These are phyloP conservation scores for Selene dorsalis DNA, from an alignment of 2,797 vertebrate species.

Conservation along the genomic window DNA sequence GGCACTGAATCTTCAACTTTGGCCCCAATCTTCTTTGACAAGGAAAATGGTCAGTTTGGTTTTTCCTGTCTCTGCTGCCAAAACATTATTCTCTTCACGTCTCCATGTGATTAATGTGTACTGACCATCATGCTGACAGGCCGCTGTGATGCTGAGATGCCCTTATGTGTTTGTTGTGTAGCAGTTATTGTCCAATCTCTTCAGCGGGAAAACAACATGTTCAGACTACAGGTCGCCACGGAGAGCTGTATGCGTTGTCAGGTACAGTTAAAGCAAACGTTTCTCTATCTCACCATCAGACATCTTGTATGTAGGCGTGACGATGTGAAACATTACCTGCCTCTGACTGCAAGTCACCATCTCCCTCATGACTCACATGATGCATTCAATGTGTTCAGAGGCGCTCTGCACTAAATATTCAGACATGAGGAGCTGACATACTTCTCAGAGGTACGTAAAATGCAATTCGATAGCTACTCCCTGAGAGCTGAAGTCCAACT, in stretches of 20 bases:
- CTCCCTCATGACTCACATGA: slow-evolving; percentile 12
- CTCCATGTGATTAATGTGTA: slow-evolving; percentile 29
- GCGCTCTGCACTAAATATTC: slow-evolving; percentile 18
- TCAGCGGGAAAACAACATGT: slow-evolving; percentile 27
- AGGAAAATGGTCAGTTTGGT: slow-evolving; percentile 38
- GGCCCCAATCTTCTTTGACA: slow-evolving; percentile 21
- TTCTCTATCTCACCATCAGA: slow-evolving; percentile 8
- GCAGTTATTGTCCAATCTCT: slow-evolving; percentile 13
- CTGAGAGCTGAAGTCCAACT: slow-evolving; percentile 35
- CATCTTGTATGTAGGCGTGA: slow-evolving; percentile 19
- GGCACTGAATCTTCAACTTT: not conserved
- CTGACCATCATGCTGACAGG: slow-evolving; percentile 34
- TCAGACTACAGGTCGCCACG: not conserved
- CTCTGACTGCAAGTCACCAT: slow-evolving; percentile 20
- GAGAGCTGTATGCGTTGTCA: not conserved
- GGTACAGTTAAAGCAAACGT: not conserved
- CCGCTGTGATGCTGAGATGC: slow-evolving; percentile 20
- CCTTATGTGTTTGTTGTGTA: slow-evolving; percentile 26
- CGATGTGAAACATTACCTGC: slow-evolving; percentile 29
- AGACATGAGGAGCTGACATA: slow-evolving; percentile 51
- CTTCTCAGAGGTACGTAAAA: slow-evolving; percentile 51
- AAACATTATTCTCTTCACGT: slow-evolving; percentile 32
- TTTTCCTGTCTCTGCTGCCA: slow-evolving; percentile 27
- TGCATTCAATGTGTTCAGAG: slow-evolving; percentile 32
- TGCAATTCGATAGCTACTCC: slow-evolving; percentile 54